A percentile compares a stretch with the other conserved stretches of the same genome.
Conservation (phyloP, 2,888 invertebrate species). For the Falcaria lacertinaria region DNA sequence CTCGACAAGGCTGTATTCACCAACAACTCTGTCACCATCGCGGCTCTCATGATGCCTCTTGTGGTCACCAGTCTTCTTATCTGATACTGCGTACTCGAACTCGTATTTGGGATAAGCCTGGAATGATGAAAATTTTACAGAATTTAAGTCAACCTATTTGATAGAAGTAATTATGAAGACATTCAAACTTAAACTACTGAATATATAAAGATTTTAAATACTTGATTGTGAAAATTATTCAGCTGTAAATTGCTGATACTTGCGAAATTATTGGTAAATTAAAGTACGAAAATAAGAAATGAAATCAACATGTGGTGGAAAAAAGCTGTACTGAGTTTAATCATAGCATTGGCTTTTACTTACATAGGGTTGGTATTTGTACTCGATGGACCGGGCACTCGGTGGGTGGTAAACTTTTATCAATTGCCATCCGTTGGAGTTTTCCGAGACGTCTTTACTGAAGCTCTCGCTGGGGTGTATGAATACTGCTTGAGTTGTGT, state of each 20-base stretch:
- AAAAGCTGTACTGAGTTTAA: no score
- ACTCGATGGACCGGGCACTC: constrained; percentile 32
- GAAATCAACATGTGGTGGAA: no score
- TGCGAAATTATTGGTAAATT: no score
- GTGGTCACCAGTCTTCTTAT: constrained; percentile 78
- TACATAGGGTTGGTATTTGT: constrained; percentile 55
- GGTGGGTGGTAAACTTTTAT: constrained; percentile 55
- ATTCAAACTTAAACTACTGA: no score
- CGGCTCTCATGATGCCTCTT: constrained; percentile 76
- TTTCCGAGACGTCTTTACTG: constrained; percentile 19
- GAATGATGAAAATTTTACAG: constrained; percentile 3
- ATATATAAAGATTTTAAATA: no score
- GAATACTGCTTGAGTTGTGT: constrained; percentile 44
- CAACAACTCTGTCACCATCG: constrained; percentile 78
- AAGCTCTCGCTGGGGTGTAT: constrained; percentile 37
- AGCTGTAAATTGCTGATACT: no score
- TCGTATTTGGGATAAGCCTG: constrained; percentile 79
- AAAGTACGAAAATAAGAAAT: no score
- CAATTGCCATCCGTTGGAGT: constrained; percentile 48
- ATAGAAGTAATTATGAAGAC: no score
- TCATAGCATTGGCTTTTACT: no score
- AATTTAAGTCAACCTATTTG: no score
- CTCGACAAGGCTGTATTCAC: constrained; percentile 78
- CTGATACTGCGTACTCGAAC: constrained; percentile 79
- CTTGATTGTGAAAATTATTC: no score